Conservation (phyloP, 2,113 vertebrate genomes). For the Otis tarda region DNA sequence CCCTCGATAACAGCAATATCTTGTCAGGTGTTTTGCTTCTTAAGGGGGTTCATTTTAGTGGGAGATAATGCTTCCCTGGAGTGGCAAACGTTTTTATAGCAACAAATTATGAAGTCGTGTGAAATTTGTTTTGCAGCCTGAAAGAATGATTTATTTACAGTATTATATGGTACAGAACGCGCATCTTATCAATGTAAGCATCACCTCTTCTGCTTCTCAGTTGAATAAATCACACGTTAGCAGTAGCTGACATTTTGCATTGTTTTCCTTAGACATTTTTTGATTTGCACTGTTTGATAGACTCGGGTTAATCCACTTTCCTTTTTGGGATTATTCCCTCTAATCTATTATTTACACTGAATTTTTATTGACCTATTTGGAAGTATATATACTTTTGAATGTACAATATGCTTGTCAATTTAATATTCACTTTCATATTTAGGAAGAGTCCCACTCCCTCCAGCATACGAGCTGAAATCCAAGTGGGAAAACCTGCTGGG, state of each 20-base stretch:
- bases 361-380: constrained; percentile 42
- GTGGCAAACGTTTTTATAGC: constrained; percentile 62
- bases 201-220: constrained; percentile 49
- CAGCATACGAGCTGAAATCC: constrained; percentile 78
- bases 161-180: background rate
- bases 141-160: constrained; percentile 58
- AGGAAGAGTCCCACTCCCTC: constrained; percentile 55
- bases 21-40: constrained; percentile 67
- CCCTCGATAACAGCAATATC: constrained; percentile 37
- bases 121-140: constrained; percentile 46
- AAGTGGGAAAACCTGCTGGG: constrained; percentile 92
- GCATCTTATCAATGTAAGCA: constrained; percentile 22
- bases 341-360: constrained; percentile 52
- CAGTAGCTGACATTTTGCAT: constrained; percentile 17
- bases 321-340: constrained; percentile 31
- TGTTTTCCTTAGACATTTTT: constrained; percentile 38
- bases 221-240: constrained; percentile 37
- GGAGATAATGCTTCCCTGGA: constrained; percentile 47
- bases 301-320: constrained; percentile 37
- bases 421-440: constrained; percentile 46
- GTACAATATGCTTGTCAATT: constrained; percentile 29
- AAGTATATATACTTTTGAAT: constrained; percentile 34
- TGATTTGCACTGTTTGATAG: constrained; percentile 37
- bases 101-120: constrained; percentile 48
- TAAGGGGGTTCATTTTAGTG: constrained; percentile 11